Evolutionary conservation across 2,113 vertebrate species (phyloP), one percentile per base, ranked within the genome.

Genomic region (Hepsetus odoe): DNA sequence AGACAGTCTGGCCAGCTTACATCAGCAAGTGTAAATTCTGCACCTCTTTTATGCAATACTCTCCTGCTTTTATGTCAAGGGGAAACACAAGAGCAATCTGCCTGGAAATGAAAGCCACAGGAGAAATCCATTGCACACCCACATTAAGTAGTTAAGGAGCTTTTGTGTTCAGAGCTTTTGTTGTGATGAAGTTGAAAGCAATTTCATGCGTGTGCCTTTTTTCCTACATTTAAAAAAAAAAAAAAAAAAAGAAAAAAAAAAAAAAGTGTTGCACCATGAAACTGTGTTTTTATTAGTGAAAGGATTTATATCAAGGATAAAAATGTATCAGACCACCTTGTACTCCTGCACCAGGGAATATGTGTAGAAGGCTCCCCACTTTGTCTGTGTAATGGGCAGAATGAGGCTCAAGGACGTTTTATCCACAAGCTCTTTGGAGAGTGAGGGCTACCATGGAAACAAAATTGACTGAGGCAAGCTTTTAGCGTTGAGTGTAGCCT

Each of bases 371-470:
- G 28, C 14, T 28, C 28, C 32, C 59, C 28, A 62, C 46, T 33
- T 32, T 33, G 14, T 62, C 20, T 33, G 28, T 62, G 28, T 62
- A 62, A 62, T 62, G 59, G 26, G 30, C 16, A 4, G 59, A 62
- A 33, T 33, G 30, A 62, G 20, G 28, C 59, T 62, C 28, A 62
- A 62, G 59, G 59, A 62, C 59, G 18, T 62, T 20, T 32, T 58
- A 58, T 58, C 26, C 28, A 32, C 20, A 20, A 62, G 59, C 59
- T 62, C 59, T 62, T 33, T 33, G 16, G 59, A 62, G 59, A 62
- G 32, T 62, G 6, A 32, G 59, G 30, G 59, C 59, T 62, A 62
- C 59, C 59, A 62, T 62, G 59, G 59, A 62, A 62, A 62, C 59
- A 33, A 62, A 59, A 59, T 59, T 59, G 30, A 33, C 30, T 3